Evolutionary conservation across 2,888 invertebrate genomes (phyloP).

Genomic region (Orthonychiurus folsomi): DNA sequence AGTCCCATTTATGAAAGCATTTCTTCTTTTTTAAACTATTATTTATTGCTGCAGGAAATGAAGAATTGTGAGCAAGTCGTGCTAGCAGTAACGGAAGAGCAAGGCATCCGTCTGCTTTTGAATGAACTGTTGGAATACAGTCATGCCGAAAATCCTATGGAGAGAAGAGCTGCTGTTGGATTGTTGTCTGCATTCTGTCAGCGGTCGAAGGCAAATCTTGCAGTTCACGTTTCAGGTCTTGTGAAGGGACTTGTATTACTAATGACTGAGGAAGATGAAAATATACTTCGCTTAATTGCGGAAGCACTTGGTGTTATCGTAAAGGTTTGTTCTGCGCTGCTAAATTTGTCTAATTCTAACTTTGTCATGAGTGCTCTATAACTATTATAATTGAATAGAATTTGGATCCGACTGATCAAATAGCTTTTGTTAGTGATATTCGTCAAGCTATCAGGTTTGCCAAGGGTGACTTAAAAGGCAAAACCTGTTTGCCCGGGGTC

Average conservation of each 20-base stretch:
- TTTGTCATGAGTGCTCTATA: no score
- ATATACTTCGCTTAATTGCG: constrained; percentile 77
- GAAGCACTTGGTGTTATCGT: constrained; percentile 83
- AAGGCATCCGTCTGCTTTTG: constrained; percentile 76
- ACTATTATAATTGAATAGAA: no score
- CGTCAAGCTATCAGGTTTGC: constrained; percentile 87
- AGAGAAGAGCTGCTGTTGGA: constrained; percentile 73
- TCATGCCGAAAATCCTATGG: constrained; percentile 54
- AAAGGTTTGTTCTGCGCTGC: no score
- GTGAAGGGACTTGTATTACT: constrained; percentile 76
- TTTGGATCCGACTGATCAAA: constrained; percentile 72
- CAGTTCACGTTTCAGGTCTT: constrained; percentile 77
- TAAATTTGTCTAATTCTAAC: no score
- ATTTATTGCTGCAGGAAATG: constrained; percentile 66
- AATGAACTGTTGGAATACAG: constrained; percentile 74
- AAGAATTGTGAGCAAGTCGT: constrained; percentile 90
- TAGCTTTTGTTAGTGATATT: constrained; percentile 77
- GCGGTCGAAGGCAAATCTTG: constrained; percentile 77
- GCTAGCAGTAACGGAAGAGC: constrained; percentile 77
- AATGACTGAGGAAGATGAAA: constrained; percentile 70
- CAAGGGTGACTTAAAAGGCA: constrained; percentile 69
- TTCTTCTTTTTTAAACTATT: constrained; percentile 20
- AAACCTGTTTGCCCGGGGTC: constrained; percentile 72
- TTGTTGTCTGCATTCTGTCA: constrained; percentile 81
- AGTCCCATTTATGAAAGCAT: constrained; percentile 4